Conservation (phyloP, 1,140 invertebrate genomes). For the Drosophila kanapiae region DNA sequence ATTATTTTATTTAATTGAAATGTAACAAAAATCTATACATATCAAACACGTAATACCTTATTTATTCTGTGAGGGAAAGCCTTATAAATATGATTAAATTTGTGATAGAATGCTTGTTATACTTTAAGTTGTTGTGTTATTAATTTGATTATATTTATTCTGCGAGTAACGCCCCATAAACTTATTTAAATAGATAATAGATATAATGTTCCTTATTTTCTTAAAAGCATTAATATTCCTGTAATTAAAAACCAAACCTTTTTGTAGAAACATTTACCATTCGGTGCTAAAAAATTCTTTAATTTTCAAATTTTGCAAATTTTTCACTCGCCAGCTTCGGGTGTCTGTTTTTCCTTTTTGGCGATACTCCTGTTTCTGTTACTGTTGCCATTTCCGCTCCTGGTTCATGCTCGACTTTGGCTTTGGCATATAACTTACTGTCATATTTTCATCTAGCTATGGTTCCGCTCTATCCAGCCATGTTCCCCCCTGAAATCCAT, state of each 20-base stretch:
- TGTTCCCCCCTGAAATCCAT: constrained; percentile 11
- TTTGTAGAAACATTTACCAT: neutral
- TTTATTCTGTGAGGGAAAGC: too few relatives aligned
- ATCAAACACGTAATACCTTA: too few relatives aligned
- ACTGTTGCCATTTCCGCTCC: constrained; percentile 58
- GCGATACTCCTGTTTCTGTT: constrained; percentile 39
- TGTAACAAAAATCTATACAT: too few relatives aligned
- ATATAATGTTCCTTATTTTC: neutral
- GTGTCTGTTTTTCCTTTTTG: constrained; percentile 37
- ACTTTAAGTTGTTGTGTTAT: too few relatives aligned
- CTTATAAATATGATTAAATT: too few relatives aligned
- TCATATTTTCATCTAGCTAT: constrained; percentile 75
- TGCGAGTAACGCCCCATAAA: neutral
- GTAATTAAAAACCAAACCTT: neutral
- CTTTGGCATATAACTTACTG: constrained; percentile 79
- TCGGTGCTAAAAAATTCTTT: neutral
- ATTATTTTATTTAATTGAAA: too few relatives aligned
- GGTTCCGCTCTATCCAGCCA: constrained; percentile 2
- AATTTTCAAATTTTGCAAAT: constrained; percentile 5
- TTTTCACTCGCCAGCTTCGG: constrained; percentile 4
- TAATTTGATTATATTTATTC: too few relatives aligned
- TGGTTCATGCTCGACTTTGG: constrained; percentile 43
- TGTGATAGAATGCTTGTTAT: too few relatives aligned
- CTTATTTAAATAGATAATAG: neutral
- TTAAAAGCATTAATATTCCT: neutral